These are phyloP conservation scores for Pristis pectinata DNA, from an alignment of 2,797 vertebrate species.

Conservation along the genomic window DNA sequence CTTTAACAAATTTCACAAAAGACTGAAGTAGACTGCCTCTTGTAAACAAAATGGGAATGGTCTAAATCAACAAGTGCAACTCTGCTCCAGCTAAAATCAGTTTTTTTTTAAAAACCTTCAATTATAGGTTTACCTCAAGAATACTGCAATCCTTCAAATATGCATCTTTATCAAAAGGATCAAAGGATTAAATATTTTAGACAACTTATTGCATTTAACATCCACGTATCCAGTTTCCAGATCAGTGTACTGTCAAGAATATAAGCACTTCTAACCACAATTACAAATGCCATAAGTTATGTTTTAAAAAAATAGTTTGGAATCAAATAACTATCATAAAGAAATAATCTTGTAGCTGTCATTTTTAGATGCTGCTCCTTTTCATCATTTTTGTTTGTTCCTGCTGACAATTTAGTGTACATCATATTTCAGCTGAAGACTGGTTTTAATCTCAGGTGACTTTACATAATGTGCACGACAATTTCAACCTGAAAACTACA, in stretches of 20 bases:
- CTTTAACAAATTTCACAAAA: slow-evolving; percentile 39
- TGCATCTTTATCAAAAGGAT: slow-evolving; percentile 26
- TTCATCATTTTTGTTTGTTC: not conserved
- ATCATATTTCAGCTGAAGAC: not conserved
- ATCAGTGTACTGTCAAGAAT: not conserved
- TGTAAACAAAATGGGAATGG: slow-evolving; percentile 30
- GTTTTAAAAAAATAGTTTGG: not conserved
- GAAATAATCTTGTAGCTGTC: not conserved
- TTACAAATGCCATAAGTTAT: not conserved
- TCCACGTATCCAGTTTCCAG: not conserved
- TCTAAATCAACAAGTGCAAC: not conserved
- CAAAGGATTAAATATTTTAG: slow-evolving; percentile 23
- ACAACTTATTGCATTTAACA: not conserved
- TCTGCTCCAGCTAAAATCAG: not conserved
- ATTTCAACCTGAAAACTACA: not conserved
- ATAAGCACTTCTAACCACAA: not conserved
- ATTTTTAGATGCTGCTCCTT: not conserved
- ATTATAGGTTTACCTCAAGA: slow-evolving; percentile 1
- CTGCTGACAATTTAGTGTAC: not conserved
- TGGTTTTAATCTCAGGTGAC: too few species aligned
- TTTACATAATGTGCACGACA: not conserved
- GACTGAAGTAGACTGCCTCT: slow-evolving; percentile 39
- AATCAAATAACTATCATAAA: not conserved
- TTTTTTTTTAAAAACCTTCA: not conserved
- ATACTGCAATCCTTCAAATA: slow-evolving; percentile 11